Percentiles rank a stretch among this genome's conserved stretches.
Conservation (phyloP, 2,113 vertebrate species). For the Dicerorhinus sumatrensis region DNA sequence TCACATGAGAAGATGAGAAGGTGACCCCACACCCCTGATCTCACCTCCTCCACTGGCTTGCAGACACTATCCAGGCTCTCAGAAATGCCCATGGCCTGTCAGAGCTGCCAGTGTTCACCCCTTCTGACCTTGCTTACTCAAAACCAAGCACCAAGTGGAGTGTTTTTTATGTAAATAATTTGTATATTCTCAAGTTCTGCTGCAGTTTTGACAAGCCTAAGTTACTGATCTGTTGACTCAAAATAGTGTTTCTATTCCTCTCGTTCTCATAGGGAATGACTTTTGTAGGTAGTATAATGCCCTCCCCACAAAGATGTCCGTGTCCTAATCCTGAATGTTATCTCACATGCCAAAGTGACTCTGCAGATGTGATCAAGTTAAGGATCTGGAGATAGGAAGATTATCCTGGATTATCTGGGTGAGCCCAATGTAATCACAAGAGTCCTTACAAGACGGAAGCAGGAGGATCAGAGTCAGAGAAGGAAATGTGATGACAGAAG, state of each 20-base stretch:
- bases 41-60: neutral
- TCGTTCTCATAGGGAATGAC: neutral
- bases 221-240: neutral
- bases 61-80: neutral
- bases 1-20: neutral
- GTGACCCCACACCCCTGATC: neutral
- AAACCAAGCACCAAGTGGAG: neutral
- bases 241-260: neutral
- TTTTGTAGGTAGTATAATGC: neutral
- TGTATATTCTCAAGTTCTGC: neutral
- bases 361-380: neutral
- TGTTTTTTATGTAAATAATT: constrained; percentile 4
- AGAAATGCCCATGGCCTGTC: neutral
- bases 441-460: neutral
- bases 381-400: neutral
- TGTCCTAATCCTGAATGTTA: neutral
- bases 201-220: neutral
- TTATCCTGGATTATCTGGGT: neutral
- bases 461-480: neutral
- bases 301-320: neutral
- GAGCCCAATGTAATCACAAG: neutral
- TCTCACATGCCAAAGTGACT: neutral
- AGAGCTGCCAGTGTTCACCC: neutral
- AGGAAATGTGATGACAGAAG: neutral
- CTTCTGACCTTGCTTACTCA: neutral